Percentiles rank a stretch among this genome's conserved stretches.
These are phyloP conservation scores for Drosophila kuntzei DNA, from an alignment of 2,888 invertebrate genomes.

Conservation along the genomic window DNA sequence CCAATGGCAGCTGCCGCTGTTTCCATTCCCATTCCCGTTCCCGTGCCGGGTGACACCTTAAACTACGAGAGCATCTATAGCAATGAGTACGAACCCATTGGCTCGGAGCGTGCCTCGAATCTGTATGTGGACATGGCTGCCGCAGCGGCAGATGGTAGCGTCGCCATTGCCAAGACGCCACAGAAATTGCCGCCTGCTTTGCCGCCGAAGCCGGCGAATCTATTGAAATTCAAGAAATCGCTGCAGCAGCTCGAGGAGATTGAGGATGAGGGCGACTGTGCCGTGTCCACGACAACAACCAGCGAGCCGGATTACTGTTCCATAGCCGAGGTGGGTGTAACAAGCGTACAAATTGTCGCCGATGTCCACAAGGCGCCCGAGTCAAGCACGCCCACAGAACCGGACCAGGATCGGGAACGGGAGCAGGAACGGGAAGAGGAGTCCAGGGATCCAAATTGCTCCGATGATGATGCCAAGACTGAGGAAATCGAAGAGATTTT, in stretches of 20 bases:
- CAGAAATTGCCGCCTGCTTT: conserved; percentile 88
- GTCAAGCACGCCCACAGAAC: conserved; percentile 60
- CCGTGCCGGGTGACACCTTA: conserved; percentile 80
- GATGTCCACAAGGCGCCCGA: conserved; percentile 84
- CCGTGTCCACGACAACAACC: conserved; percentile 61
- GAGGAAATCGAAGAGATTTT: conserved; percentile 85
- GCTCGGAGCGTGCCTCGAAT: conserved; percentile 86
- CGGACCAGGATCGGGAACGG: conserved; percentile 38
- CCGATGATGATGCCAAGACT: conserved; percentile 77
- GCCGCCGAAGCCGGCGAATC: conserved; percentile 92
- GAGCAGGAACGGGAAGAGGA: conserved; percentile 11
- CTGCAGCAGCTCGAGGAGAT: conserved; percentile 74
- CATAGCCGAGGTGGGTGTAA: conserved; percentile 88
- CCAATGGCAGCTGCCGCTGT: conserved; percentile 43
- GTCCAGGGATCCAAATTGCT: neutral
- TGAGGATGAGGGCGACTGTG: conserved; percentile 69
- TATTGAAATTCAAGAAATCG: conserved; percentile 88
- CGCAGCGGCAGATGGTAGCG: conserved; percentile 83
- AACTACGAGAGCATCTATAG: conserved; percentile 89
- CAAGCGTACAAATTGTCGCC: conserved; percentile 87
- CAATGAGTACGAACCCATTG: conserved; percentile 91
- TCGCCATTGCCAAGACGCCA: conserved; percentile 54
- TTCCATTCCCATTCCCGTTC: conserved; percentile 4
- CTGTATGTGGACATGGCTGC: conserved; percentile 89
- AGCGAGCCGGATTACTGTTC: conserved; percentile 91